These are phyloP conservation scores for Melanostoma scalare DNA, from an alignment of 2,888 invertebrate species.

Conservation along the genomic window DNA sequence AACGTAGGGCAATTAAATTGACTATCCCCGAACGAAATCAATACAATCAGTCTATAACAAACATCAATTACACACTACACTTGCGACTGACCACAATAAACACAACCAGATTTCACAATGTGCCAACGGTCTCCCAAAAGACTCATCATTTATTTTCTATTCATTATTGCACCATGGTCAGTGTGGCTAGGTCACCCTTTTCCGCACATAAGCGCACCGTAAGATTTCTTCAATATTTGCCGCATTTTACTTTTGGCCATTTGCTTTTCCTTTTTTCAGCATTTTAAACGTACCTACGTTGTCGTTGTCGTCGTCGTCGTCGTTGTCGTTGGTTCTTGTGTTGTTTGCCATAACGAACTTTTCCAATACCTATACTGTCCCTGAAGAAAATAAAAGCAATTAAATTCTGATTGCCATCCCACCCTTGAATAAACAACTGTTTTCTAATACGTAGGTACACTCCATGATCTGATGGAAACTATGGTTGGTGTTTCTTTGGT, in stretches of 20 bases:
- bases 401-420: conserved; percentile 80
- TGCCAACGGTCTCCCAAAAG: conserved; percentile 63
- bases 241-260: conserved; percentile 52
- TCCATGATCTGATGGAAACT: neutral
- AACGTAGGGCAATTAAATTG: conserved; percentile 44
- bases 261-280: conserved; percentile 39
- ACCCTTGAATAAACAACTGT: conserved; percentile 58
- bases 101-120: conserved; percentile 28
- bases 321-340: neutral
- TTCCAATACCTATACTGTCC: conserved; percentile 54
- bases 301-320: conserved; percentile 23
- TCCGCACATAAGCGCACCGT: neutral
- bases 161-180: conserved; percentile 65
- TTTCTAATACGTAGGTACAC: neutral
- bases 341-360: neutral
- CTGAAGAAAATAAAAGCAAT: conserved; percentile 78
- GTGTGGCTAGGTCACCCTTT: conserved; percentile 49
- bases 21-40: conserved; percentile 51
- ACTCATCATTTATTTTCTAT: conserved; percentile 69
- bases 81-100: conserved; percentile 34
- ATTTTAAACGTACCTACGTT: neutral
- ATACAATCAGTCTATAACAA: conserved; percentile 33
- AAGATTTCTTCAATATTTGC: conserved; percentile 35
- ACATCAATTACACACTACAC: conserved; percentile 47
- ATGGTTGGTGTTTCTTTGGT: conserved; percentile 20